These are phyloP conservation scores for Diprion similis DNA, from an alignment of 1,140 invertebrate species.

Conservation along the genomic window DNA sequence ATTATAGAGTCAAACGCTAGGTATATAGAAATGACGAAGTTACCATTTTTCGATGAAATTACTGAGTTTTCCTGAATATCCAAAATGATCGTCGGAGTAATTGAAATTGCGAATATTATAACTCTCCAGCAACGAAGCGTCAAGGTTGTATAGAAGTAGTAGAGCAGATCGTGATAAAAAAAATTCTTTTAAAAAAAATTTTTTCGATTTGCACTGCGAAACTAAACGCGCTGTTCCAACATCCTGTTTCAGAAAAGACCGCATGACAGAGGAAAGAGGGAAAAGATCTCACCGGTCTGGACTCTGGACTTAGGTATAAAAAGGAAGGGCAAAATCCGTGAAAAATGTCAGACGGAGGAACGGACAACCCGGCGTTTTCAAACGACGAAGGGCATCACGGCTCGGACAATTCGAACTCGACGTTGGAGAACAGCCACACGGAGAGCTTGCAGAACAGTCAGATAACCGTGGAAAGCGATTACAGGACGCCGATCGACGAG, in stretches of 20 bases:
- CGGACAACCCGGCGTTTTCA: slow-evolving; percentile 55
- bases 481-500: slow-evolving; percentile 39
- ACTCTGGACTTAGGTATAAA: background rate
- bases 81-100: too few relatives aligned
- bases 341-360: slow-evolving; percentile 50
- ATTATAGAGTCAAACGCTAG: too few relatives aligned
- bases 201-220: too few relatives aligned
- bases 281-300: background rate
- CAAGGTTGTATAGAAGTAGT: too few relatives aligned
- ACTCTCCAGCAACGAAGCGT: too few relatives aligned
- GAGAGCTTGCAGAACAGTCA: slow-evolving; percentile 30
- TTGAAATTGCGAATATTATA: too few relatives aligned
- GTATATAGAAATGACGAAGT: too few relatives aligned
- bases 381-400: slow-evolving; percentile 42
- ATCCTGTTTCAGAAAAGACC: slow-evolving; percentile 13
- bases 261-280: slow-evolving; percentile 24
- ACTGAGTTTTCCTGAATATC: too few relatives aligned
- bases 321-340: slow-evolving; percentile 12
- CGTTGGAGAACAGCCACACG: slow-evolving; percentile 31
- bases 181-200: too few relatives aligned
- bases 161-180: too few relatives aligned
- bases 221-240: too few relatives aligned
- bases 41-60: too few relatives aligned
- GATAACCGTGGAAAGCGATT: slow-evolving; percentile 28
- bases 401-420: background rate